Conservation (phyloP, 2,797 vertebrate genomes). For the Schizopygopsis pylzovi region DNA sequence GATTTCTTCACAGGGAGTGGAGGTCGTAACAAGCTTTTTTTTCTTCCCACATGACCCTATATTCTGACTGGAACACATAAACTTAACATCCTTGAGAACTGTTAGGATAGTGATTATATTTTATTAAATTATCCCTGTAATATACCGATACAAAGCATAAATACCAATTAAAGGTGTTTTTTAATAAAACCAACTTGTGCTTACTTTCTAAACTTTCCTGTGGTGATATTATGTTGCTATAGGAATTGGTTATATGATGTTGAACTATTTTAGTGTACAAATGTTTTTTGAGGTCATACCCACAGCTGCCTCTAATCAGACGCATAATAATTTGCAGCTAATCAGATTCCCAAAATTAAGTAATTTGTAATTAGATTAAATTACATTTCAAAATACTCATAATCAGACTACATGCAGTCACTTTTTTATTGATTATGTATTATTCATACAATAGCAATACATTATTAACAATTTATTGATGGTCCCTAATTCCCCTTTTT, state of each 20-base stretch:
- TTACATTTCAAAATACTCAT: not conserved
- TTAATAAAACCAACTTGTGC: not conserved
- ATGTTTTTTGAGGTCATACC: not conserved
- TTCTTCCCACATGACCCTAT: not conserved
- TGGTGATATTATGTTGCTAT: not conserved
- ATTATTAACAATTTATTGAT: not conserved
- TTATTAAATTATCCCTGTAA: not conserved
- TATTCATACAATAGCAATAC: not conserved
- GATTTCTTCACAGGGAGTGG: slow-evolving; percentile 38
- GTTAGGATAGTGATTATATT: not conserved
- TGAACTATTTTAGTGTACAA: not conserved
- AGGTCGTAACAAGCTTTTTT: not conserved
- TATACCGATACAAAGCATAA: not conserved
- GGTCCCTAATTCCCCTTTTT: no score
- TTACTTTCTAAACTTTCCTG: not conserved
- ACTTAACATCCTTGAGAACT: not conserved
- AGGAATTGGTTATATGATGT: not conserved
- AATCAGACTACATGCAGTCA: not conserved
- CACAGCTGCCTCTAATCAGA: not conserved
- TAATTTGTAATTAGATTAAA: not conserved
- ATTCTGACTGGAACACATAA: not conserved
- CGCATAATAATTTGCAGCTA: not conserved
- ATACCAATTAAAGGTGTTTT: not conserved
- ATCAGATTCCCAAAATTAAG: not conserved
- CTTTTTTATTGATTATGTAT: not conserved